Conservation (phyloP, 1,140 invertebrate species). For the Drosophila albomicans region DNA sequence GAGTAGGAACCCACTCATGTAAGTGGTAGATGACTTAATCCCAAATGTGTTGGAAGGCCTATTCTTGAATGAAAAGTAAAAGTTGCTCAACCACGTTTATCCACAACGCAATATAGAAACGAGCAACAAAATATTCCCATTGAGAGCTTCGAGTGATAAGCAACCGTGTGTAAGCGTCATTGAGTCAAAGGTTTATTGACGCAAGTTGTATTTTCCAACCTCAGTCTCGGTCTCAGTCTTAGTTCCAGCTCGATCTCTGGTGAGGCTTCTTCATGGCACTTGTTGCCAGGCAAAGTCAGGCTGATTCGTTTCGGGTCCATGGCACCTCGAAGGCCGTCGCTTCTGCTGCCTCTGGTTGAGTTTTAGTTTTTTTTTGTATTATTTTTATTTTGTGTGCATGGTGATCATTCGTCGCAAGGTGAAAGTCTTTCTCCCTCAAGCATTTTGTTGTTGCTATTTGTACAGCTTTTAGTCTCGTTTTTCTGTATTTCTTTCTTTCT, state of each 20-base stretch:
- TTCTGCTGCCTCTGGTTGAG: conserved; percentile 46
- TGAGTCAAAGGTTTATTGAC: conserved; percentile 80
- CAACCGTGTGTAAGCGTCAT: conserved; percentile 59
- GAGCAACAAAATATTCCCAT: conserved; percentile 37
- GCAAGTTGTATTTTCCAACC: conserved; percentile 21
- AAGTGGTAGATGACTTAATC: conserved; percentile 64
- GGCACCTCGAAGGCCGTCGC: conserved; percentile 72
- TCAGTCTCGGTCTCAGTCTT: conserved; percentile 14
- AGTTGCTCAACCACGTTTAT: conserved; percentile 64
- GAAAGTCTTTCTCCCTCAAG: conserved; percentile 82
- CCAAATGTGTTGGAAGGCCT: conserved; percentile 38
- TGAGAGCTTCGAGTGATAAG: conserved; percentile 65
- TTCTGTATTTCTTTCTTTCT: conserved; percentile 23
- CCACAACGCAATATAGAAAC: conserved; percentile 29
- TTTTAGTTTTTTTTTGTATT: conserved; percentile 14
- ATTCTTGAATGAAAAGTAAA: conserved; percentile 80
- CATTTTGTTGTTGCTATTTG: conserved; percentile 76
- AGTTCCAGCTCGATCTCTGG: conserved; percentile 43
- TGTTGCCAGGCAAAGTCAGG: conserved; percentile 62
- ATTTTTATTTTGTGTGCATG: conserved; percentile 38
- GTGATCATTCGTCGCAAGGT: conserved; percentile 67
- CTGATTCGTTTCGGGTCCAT: conserved; percentile 62
- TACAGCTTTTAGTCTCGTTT: conserved; percentile 72
- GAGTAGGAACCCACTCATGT: conserved; percentile 13
- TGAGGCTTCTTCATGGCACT: conserved; percentile 55